These are phyloP conservation scores for Ia io DNA, from an alignment of 2,113 vertebrate genomes.

Conservation along the genomic window DNA sequence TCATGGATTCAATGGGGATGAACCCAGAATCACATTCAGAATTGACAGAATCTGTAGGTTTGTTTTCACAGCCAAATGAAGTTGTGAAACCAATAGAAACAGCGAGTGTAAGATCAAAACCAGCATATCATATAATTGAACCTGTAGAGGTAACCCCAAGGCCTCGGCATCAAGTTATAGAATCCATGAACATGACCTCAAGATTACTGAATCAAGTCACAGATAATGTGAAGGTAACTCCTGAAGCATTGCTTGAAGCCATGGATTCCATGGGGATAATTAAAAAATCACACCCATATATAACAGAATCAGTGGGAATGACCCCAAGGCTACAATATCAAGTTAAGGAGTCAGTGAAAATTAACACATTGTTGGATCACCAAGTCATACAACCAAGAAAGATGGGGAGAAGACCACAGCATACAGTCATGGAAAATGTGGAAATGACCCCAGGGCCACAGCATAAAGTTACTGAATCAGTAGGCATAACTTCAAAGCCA, in stretches of 20 bases:
- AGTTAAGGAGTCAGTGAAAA: conserved; percentile 13
- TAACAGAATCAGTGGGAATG: background rate
- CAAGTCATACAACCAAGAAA: conserved; percentile 29
- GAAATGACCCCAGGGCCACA: background rate
- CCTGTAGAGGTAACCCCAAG: conserved; percentile 10
- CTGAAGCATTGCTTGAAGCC: conserved; percentile 40
- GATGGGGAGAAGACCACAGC: background rate
- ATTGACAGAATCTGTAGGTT: background rate
- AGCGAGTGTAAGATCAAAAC: background rate
- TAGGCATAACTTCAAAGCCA: background rate
- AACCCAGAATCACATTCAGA: conserved; percentile 48
- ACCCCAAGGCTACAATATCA: background rate
- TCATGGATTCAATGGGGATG: conserved; percentile 53
- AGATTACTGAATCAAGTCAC: background rate
- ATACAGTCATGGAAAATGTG: background rate
- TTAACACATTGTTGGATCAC: background rate
- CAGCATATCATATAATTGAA: conserved; percentile 30
- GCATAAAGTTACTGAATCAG: background rate
- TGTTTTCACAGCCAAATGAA: conserved; percentile 16
- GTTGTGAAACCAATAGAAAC: conserved; percentile 24
- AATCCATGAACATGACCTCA: background rate
- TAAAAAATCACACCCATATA: conserved; percentile 21
- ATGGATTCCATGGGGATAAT: conserved; percentile 48
- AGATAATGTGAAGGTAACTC: conserved; percentile 53
- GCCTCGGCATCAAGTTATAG: background rate